Percentiles rank a stretch among this genome's conserved stretches.
These are phyloP conservation scores for Leptopilina clavipes DNA, from an alignment of 1,140 invertebrate genomes.

Conservation along the genomic window DNA sequence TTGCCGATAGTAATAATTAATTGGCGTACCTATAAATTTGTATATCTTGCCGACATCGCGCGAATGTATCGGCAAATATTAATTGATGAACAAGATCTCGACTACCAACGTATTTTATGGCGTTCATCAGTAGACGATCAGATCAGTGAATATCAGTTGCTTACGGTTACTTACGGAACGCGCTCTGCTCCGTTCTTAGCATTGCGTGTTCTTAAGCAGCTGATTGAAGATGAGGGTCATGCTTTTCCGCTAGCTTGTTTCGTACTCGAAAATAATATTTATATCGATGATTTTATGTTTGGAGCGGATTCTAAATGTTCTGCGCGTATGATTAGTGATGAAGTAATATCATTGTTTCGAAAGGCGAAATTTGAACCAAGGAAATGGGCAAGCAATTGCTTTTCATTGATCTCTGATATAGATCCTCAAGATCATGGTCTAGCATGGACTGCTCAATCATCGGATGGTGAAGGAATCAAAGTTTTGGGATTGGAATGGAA, in stretches of 20 bases:
- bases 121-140: not conserved
- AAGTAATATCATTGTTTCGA: not conserved
- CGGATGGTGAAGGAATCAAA: constrained; percentile 26
- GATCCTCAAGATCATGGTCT: constrained; percentile 30
- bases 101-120: constrained; percentile 37
- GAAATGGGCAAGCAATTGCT: constrained; percentile 42
- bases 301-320: not conserved
- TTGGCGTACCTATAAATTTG: not conserved
- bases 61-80: constrained; percentile 42
- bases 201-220: constrained; percentile 29
- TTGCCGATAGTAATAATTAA: not conserved
- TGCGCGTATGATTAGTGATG: constrained; percentile 13
- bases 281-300: not conserved
- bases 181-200: constrained; percentile 33
- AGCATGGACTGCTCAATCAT: constrained; percentile 12
- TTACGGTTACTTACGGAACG: constrained; percentile 34
- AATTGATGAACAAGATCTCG: constrained; percentile 15
- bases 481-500: constrained; percentile 2
- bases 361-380: constrained; percentile 14
- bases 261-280: not conserved
- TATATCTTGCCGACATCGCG: constrained; percentile 32
- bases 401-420: constrained; percentile 11
- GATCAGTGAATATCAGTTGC: not conserved
- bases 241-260: not conserved
- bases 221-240: not conserved